Percentiles rank a stretch among this genome's conserved stretches.
Conservation (phyloP, 1,140 invertebrate genomes). For the Neuroterus valhalla region DNA sequence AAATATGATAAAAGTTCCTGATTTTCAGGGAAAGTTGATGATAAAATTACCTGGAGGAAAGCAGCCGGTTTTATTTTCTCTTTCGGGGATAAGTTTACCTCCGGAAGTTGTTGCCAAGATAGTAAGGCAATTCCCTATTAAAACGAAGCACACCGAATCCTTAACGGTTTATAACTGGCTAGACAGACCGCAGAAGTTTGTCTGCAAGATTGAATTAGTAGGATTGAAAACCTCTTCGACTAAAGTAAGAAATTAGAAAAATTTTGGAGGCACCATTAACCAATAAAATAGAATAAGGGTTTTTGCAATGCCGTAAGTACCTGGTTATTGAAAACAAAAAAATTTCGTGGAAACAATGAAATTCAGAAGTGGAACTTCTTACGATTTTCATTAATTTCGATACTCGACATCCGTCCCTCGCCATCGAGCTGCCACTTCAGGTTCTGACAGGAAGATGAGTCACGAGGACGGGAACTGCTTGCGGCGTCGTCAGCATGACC, state of each 20-base stretch:
- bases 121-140: conserved; percentile 53
- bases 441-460: too few species aligned
- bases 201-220: conserved; percentile 45
- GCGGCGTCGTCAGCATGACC: too few species aligned
- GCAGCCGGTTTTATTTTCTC: conserved; percentile 47
- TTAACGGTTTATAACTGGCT: conserved; percentile 56
- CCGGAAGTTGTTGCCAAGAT: conserved; percentile 45
- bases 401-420: too few species aligned
- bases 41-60: conserved; percentile 48
- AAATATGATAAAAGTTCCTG: neutral
- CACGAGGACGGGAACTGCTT: too few species aligned
- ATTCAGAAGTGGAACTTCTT: too few species aligned
- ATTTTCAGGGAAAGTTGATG: conserved; percentile 51
- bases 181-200: conserved; percentile 47
- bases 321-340: too few species aligned
- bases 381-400: too few species aligned
- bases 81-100: conserved; percentile 45
- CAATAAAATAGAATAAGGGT: too few species aligned
- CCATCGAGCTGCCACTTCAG: too few species aligned
- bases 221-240: conserved; percentile 23
- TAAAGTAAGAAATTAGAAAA: conserved; percentile 16
- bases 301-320: too few species aligned
- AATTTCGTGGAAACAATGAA: neutral
- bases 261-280: too few species aligned
- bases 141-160: conserved; percentile 52